Percentiles rank a stretch among this genome's conserved stretches.
Conservation (phyloP, 2,797 vertebrate species). For the Parotocinclus haroldoi region DNA sequence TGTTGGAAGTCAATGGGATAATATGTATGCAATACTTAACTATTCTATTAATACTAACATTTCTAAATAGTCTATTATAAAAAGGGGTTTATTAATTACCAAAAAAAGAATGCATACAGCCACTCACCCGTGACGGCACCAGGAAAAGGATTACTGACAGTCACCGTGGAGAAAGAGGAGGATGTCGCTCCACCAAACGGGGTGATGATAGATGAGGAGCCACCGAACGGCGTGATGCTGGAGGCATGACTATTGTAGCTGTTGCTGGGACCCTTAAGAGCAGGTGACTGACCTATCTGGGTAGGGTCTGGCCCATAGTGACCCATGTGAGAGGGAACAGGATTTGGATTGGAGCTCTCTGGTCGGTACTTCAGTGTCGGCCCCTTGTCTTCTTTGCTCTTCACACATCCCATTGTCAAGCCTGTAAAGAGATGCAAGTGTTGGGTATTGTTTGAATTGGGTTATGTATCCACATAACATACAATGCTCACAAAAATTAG, state of each 20-base stretch:
- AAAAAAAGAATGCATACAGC: too few relatives aligned
- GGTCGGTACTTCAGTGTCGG: slow-evolving; percentile 83
- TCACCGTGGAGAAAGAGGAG: slow-evolving; percentile 81
- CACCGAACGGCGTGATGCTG: slow-evolving; percentile 69
- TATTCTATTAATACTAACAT: too few relatives aligned
- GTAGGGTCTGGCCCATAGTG: slow-evolving; percentile 87
- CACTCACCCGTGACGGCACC: slow-evolving; percentile 83
- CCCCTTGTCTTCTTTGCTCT: slow-evolving; percentile 94
- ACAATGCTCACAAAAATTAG: too few relatives aligned
- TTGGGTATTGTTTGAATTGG: too few relatives aligned
- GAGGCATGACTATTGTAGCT: slow-evolving; percentile 85
- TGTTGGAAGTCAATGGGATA: too few relatives aligned
- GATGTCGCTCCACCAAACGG: slow-evolving; percentile 92
- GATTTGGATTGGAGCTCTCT: slow-evolving; percentile 74
- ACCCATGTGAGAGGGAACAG: slow-evolving; percentile 69
- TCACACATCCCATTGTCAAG: slow-evolving; percentile 92
- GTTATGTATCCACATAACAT: too few relatives aligned
- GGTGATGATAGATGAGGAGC: slow-evolving; percentile 69
- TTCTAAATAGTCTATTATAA: too few relatives aligned
- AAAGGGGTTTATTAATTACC: too few relatives aligned
- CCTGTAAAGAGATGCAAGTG: slow-evolving; percentile 62
- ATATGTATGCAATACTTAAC: too few relatives aligned
- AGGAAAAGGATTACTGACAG: slow-evolving; percentile 86
- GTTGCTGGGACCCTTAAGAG: slow-evolving; percentile 79
- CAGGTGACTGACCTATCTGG: slow-evolving; percentile 77